These are phyloP conservation scores for Coenobita brevimanus DNA, from an alignment of 1,140 invertebrate species.

Conservation along the genomic window DNA sequence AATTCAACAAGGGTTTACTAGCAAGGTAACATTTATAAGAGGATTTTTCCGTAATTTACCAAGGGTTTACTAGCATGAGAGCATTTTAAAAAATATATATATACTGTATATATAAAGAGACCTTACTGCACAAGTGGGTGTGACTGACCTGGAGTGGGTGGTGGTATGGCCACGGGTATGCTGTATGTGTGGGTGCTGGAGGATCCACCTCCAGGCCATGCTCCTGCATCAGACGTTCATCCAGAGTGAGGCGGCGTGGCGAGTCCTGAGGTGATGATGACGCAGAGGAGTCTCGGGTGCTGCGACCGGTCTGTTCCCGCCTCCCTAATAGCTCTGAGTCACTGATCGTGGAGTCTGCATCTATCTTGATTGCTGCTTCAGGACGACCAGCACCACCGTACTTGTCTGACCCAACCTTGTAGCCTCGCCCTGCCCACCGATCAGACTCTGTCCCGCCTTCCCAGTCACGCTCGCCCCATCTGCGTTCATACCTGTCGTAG, in stretches of 20 bases:
- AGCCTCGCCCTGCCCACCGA: conserved; percentile 1
- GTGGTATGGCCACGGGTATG: conserved; percentile 1
- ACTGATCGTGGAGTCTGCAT: conserved; percentile 75
- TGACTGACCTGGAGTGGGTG: conserved; percentile 70
- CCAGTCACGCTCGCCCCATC: conserved; percentile 40
- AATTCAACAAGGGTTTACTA: too few species aligned
- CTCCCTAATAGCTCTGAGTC: conserved; percentile 73
- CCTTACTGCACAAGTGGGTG: conserved; percentile 13
- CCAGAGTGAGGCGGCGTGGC: conserved; percentile 73
- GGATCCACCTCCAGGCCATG: conserved; percentile 71
- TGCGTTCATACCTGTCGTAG: conserved; percentile 11
- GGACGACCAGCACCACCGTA: neutral
- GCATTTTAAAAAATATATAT: too few species aligned
- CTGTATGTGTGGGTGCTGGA: neutral
- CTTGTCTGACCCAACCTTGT: neutral
- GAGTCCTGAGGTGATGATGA: conserved; percentile 65
- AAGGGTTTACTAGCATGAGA: too few species aligned
- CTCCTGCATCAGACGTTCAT: conserved; percentile 74
- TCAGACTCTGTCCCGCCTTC: conserved; percentile 5
- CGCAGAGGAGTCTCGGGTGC: conserved; percentile 15
- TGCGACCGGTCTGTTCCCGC: conserved; percentile 50
- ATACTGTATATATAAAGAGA: too few species aligned
- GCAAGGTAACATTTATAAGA: too few species aligned
- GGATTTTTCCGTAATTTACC: too few species aligned
- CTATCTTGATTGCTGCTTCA: conserved; percentile 35